These are phyloP conservation scores for Diplodus puntazzo DNA, from an alignment of 2,797 vertebrate genomes.

Conservation along the genomic window DNA sequence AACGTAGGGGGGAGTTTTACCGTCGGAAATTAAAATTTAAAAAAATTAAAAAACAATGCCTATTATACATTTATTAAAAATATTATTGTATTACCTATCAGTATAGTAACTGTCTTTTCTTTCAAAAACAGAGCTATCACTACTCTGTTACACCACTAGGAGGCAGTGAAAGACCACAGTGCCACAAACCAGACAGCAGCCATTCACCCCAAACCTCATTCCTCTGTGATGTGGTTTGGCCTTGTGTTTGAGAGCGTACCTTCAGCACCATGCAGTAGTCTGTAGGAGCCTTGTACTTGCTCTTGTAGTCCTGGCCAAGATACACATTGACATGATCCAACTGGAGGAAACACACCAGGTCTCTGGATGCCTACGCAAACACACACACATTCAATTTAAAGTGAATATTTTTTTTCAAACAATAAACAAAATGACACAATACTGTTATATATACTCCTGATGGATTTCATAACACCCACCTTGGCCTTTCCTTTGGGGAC, in stretches of 20 bases:
- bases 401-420: background rate
- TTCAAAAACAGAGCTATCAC: background rate
- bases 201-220: background rate
- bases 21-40: background rate
- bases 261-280: constrained; percentile 97
- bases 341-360: constrained; percentile 97
- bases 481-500: constrained; percentile 91
- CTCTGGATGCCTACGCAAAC: constrained; percentile 90
- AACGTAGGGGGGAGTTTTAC: background rate
- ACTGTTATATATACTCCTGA: too few species aligned
- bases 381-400: background rate
- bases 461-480: constrained; percentile 49
- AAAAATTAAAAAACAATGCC: too few species aligned
- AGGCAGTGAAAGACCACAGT: background rate
- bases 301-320: constrained; percentile 96
- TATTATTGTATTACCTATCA: background rate
- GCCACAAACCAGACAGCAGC: background rate
- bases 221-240: background rate
- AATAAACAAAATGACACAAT: background rate
- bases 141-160: constrained; percentile 34
- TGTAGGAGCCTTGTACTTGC: constrained; percentile 97
- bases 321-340: constrained; percentile 98
- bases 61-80: background rate
- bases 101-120: background rate
- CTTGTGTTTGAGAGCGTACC: constrained; percentile 77